Conservation (phyloP, 1,140 invertebrate genomes). For the Meloidogyne exigua region DNA sequence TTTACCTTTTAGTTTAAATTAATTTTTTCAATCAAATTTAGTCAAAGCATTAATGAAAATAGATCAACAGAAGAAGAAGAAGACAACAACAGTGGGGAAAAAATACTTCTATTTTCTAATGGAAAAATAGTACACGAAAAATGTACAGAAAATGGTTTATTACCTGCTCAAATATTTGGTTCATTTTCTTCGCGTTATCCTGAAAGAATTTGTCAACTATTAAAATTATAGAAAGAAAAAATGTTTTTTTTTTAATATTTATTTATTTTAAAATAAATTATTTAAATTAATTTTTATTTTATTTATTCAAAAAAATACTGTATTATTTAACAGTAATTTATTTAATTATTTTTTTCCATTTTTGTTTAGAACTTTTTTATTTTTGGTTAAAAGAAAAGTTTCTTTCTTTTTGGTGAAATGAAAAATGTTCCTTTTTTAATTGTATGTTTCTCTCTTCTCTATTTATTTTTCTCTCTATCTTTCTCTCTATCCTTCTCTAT, state of each 20-base stretch:
- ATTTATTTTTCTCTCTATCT: background rate
- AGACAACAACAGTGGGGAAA: background rate
- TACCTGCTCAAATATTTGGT: background rate
- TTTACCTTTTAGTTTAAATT: too few species aligned
- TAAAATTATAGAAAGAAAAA: background rate
- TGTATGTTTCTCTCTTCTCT: background rate
- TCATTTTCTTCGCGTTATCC: background rate
- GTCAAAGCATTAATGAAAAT: background rate
- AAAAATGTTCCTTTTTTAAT: background rate
- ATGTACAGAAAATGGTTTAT: constrained; percentile 4
- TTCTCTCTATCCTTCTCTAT: background rate
- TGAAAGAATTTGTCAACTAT: background rate
- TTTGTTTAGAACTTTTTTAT: background rate
- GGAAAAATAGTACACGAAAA: constrained; percentile 17
- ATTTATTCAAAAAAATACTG: background rate
- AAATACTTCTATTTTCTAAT: constrained; percentile 12
- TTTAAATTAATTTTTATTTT: background rate
- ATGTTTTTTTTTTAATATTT: background rate
- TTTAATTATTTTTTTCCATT: background rate
- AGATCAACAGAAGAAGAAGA: background rate
- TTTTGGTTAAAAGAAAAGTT: background rate
- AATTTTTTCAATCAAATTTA: too few species aligned
- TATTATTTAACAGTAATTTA: too few species aligned
- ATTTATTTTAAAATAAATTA: too few species aligned
- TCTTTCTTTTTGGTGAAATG: background rate